Percentiles rank a stretch among this genome's conserved stretches.
These are phyloP conservation scores for Catonia carolina DNA, from an alignment of 2,888 invertebrate genomes.

Conservation along the genomic window DNA sequence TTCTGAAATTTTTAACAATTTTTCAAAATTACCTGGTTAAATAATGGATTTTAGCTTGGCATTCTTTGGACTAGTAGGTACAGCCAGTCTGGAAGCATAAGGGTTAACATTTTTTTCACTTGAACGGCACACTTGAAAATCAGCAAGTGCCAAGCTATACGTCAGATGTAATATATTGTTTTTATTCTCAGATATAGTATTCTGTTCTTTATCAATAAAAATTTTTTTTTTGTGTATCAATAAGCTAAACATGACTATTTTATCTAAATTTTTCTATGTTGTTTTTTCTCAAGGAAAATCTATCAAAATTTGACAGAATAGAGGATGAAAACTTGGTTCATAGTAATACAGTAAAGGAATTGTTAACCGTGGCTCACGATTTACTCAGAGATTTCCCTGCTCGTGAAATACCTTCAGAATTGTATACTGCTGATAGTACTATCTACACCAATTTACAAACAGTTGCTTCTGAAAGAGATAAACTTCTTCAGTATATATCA, in stretches of 20 bases:
- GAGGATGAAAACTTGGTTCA: slow-evolving; percentile 60
- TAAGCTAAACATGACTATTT: neutral
- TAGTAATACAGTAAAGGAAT: slow-evolving; percentile 52
- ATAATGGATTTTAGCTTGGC: too few relatives aligned
- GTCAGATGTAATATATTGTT: too few relatives aligned
- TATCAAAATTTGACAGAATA: slow-evolving; percentile 61
- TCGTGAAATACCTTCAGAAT: slow-evolving; percentile 59
- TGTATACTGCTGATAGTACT: slow-evolving; percentile 59
- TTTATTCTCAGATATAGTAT: too few relatives aligned
- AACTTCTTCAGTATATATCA: slow-evolving; percentile 64
- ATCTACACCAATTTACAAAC: slow-evolving; percentile 34
- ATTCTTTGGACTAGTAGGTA: too few relatives aligned
- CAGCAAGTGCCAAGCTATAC: too few relatives aligned
- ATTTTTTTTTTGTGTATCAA: neutral
- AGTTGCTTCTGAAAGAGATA: slow-evolving; percentile 47
- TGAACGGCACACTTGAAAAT: too few relatives aligned
- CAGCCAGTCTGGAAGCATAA: too few relatives aligned
- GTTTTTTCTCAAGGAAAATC: slow-evolving; percentile 45
- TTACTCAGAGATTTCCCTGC: slow-evolving; percentile 63
- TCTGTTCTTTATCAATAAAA: too few relatives aligned
- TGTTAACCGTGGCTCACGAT: slow-evolving; percentile 56
- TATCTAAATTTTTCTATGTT: neutral
- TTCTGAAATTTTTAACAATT: too few relatives aligned
- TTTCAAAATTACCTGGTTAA: too few relatives aligned
- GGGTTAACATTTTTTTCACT: too few relatives aligned